Conservation (phyloP, 2,888 invertebrate species). For the Stenoptilia bipunctidactyla region DNA sequence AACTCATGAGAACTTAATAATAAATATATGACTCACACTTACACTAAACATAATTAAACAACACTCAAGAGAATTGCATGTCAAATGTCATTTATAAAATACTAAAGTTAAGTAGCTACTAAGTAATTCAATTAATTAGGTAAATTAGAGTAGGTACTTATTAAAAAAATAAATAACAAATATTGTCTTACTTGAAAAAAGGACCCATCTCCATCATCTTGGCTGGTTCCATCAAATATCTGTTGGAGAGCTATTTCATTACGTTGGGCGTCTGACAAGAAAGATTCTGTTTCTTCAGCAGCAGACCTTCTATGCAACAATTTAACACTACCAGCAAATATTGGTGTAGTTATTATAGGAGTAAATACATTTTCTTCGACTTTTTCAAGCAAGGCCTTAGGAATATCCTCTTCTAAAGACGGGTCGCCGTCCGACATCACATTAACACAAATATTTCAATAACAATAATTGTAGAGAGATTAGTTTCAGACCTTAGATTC, state of each 20-base stretch:
- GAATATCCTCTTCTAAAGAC: conserved; percentile 62
- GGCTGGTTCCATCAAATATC: conserved; percentile 28
- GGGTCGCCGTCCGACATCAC: conserved; percentile 69
- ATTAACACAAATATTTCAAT: conserved; percentile 17
- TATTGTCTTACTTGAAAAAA: conserved; percentile 40
- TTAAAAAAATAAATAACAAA: too few species aligned
- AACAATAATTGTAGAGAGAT: too few species aligned
- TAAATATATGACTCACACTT: too few species aligned
- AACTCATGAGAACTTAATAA: too few species aligned
- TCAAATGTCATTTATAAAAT: too few species aligned
- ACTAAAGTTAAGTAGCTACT: too few species aligned
- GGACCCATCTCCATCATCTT: conserved; percentile 45
- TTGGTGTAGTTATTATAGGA: conserved; percentile 56
- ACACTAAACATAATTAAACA: too few species aligned
- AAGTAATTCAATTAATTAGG: too few species aligned
- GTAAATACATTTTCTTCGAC: conserved; percentile 60
- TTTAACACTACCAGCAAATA: conserved; percentile 50
- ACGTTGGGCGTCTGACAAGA: conserved; percentile 49
- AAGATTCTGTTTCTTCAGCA: conserved; percentile 48
- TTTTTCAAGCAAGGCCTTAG: conserved; percentile 45
- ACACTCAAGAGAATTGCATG: too few species aligned
- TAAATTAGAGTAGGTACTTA: too few species aligned
- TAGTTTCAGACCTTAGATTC: too few species aligned
- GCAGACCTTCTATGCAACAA: conserved; percentile 47
- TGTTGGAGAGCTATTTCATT: conserved; percentile 59